Base-by-base conservation (phyloP, 1,140 invertebrate genomes). In the Drosophila insularis region DNA sequence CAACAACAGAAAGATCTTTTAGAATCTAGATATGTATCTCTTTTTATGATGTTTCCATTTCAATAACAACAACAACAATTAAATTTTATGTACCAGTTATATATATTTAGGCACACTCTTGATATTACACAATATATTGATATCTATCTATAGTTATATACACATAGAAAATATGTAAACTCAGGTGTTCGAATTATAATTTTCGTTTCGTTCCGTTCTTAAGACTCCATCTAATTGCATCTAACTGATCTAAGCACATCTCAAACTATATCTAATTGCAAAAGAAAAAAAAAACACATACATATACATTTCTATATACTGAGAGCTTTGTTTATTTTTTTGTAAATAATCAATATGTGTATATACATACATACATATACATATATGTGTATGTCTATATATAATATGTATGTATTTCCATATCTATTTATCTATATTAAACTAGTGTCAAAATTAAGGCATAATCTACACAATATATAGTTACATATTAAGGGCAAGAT, bases 131-230 rank as follows among this genome's bases (percentile, higher is more conserved):
- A 39, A 43, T 66, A 61, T 23, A 61, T 31, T 23, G 19, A 71
- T 61, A 53, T 63, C 13, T 69, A 55, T 63, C 37, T 21, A 50
- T 19, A 50, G 43, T 50, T 50, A 64, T 73, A 63, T 56, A 43
- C 58, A 59, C 53, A 61, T 69, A 61, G 23, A 63, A 69, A 59
- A 80, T 80, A 72, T 67, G 62, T 81, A 78, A 86, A 72, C 81
- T 85, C 81, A 85, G 81, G 81, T 86, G 81, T 86, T 81, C 81
- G 60, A 78, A 86, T 85, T 86, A 85, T 85, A 63, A 74, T 84
- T 85, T 77, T 46, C 50, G 43, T 70, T 58, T 58, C 21, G 40
- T 61, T 81, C 64, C 68, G 31, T 50, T 74, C 58, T 17, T 53
- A 75, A 75, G 73, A 73, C 72, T 61, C 70, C 72, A 61, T 74